Evolutionary conservation across 1,140 invertebrate species (phyloP).

Genomic region (Solenopsis invicta): DNA sequence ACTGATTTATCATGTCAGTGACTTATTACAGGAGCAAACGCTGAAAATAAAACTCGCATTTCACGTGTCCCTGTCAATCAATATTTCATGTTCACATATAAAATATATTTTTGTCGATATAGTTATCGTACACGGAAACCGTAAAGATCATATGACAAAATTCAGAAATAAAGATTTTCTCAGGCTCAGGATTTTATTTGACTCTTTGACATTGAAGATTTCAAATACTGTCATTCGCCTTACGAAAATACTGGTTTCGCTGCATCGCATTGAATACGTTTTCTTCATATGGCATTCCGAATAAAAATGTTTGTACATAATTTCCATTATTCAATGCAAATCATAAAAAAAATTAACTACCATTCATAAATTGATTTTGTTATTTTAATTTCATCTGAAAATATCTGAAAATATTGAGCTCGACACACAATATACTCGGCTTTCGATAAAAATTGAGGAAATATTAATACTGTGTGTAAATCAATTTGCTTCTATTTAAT

Average conservation of each 20-base stretch:
- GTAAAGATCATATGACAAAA: constrained; percentile 8
- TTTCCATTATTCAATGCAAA: background rate
- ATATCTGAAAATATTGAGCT: background rate
- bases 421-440: too few relatives aligned
- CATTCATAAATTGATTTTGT: background rate
- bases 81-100: background rate
- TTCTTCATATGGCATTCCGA: background rate
- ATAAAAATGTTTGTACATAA: background rate
- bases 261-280: constrained; percentile 24
- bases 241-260: constrained; percentile 47
- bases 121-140: background rate
- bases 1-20: background rate
- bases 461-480: background rate
- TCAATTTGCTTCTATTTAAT: constrained; percentile 17
- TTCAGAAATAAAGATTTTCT: constrained; percentile 28
- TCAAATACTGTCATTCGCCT: background rate
- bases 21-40: background rate
- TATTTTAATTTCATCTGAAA: background rate
- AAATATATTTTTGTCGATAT: constrained; percentile 31
- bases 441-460: constrained; percentile 18
- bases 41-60: background rate
- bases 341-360: background rate
- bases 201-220: constrained; percentile 38
- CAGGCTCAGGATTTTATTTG: background rate
- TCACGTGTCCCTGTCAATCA: background rate